These are phyloP conservation scores for Ischnus inquisitorius DNA, from an alignment of 2,888 invertebrate species.

Conservation along the genomic window DNA sequence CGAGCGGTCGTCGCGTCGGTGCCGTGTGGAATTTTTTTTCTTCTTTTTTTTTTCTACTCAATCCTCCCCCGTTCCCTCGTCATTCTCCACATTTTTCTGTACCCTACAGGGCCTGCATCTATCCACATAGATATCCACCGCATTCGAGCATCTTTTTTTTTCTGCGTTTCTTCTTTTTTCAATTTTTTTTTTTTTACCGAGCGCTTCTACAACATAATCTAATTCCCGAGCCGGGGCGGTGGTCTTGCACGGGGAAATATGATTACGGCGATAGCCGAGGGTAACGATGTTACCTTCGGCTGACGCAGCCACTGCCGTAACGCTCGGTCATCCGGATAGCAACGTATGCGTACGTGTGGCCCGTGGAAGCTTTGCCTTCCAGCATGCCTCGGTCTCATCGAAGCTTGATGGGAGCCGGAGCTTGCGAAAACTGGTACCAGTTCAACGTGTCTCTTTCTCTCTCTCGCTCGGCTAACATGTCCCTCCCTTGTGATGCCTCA, in stretches of 20 bases:
- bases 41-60: slow-evolving; percentile 9
- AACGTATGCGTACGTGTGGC: slow-evolving; percentile 52
- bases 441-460: background rate
- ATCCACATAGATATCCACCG: slow-evolving; percentile 41
- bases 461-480: slow-evolving; percentile 16
- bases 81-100: slow-evolving; percentile 43
- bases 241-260: slow-evolving; percentile 78
- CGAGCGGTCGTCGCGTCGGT: slow-evolving; percentile 20
- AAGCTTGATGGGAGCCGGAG: slow-evolving; percentile 35
- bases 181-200: slow-evolving; percentile 43
- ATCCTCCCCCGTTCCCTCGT: slow-evolving; percentile 37
- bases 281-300: slow-evolving; percentile 78
- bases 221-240: slow-evolving; percentile 69
- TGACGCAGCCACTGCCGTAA: slow-evolving; percentile 73
- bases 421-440: slow-evolving; percentile 6
- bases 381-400: slow-evolving; percentile 32
- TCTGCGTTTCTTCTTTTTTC: slow-evolving; percentile 54
- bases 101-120: slow-evolving; percentile 33
- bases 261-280: slow-evolving; percentile 79
- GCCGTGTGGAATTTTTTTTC: slow-evolving; percentile 46
- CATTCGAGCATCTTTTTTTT: slow-evolving; percentile 52
- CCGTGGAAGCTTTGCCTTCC: slow-evolving; percentile 28
- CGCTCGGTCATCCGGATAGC: slow-evolving; percentile 65
- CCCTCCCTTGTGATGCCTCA: slow-evolving; percentile 18
- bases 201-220: slow-evolving; percentile 74